Base-by-base conservation (phyloP, 2,797 vertebrate genomes). In the Sebastes goodei region DNA sequence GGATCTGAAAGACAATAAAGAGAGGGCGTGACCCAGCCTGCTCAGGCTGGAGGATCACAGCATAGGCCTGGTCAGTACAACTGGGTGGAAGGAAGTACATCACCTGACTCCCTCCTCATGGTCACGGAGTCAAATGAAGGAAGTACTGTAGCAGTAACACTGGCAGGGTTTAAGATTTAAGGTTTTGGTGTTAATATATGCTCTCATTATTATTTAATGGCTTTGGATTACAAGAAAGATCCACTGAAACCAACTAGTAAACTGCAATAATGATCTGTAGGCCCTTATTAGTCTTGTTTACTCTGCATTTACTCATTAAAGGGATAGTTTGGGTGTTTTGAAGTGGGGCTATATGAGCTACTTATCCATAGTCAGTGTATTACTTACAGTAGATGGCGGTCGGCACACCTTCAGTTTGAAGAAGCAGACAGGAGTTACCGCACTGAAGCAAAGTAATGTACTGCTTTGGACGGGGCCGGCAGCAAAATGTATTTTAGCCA, bases 1-100 rank as follows among this genome's bases (percentile, higher is more conserved):
- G 25, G 55, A 6, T 76, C 57, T 73, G 59, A 63, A 64, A 71
- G 70, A 74, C 27, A 69, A 33, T 75, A 62, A 71, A 74, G 59
- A 35, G 42, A 64, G 73, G 78, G 53, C 46, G 73, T 88, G 9
- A 88, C 77, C 61, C 15, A 4, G 4, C 17, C 21, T 42, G 23
- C 6, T 65, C 10, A 1, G 55, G 5, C 42, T n/a, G 62, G 21
- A 69, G 53, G 70, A 55, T 82, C 82, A 68, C 72, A 78, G 67
- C 68, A 14, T 55, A 53, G 60, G 42, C 64, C 68, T 52, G 59
- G 76, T 83, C 27, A 21, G 33, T 38, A 49, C 70, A 57, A 6
- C 29, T 15, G 30, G 14, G 21, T 25, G 32, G 61, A 60, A 49
- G 38, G 14, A 76, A 14, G 25, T 12, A 7, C 17, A 29, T 49